Evolutionary conservation across 2,113 vertebrate genomes (phyloP).

Genomic region (Anseranas semipalmata): DNA sequence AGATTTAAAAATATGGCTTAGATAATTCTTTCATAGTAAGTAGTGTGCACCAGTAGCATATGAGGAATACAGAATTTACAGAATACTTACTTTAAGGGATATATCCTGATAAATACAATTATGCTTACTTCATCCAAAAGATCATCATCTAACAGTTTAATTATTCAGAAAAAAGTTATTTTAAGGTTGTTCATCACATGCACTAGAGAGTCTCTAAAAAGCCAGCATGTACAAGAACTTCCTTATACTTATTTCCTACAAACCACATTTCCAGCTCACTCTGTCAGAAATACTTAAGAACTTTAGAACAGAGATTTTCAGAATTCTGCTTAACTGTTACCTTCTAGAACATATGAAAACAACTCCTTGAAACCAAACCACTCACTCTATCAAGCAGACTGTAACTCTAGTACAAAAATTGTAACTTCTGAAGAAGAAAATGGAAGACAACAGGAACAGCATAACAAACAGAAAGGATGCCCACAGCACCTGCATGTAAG

Average conservation of each 20-base stretch:
- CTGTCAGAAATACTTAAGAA: neutral
- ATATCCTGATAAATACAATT: neutral
- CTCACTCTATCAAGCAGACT: neutral
- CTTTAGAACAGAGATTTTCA: neutral
- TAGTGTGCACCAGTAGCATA: neutral
- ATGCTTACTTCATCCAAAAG: neutral
- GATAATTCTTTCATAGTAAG: neutral
- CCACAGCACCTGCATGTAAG: fast-evolving
- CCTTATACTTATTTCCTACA: neutral
- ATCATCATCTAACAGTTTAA: neutral
- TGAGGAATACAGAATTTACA: neutral
- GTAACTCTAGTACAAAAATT: neutral
- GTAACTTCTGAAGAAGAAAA: neutral
- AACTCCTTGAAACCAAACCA: neutral
- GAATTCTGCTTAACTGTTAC: neutral
- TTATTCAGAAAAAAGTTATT: neutral
- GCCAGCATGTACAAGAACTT: neutral
- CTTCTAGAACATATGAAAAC: neutral
- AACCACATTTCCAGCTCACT: neutral
- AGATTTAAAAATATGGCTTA: neutral
- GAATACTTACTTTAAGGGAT: neutral
- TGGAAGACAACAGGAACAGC: neutral
- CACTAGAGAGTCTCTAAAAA: neutral
- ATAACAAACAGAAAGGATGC: neutral
- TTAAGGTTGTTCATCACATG: neutral